Conservation (phyloP, 2,888 invertebrate genomes). For the Drosophila subquinaria region DNA sequence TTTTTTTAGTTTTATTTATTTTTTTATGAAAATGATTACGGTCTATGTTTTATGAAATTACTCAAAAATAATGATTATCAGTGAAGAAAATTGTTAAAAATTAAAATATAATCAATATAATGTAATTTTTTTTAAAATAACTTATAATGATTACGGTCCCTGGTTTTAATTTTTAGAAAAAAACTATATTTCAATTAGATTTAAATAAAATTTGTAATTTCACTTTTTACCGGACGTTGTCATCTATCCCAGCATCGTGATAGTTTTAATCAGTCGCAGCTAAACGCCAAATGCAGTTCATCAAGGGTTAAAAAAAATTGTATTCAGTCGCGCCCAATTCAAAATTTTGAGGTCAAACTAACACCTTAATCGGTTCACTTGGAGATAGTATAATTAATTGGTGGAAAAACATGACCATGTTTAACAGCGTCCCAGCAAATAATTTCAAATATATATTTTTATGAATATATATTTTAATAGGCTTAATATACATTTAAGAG, state of each 20-base stretch:
- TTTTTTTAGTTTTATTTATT: too few species aligned
- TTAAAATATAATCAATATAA: too few species aligned
- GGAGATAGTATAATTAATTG: slow-evolving; percentile 38
- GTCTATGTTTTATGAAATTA: too few species aligned
- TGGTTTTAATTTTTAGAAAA: not conserved
- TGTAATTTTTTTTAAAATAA: too few species aligned
- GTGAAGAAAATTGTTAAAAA: too few species aligned
- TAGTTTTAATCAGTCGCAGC: not conserved
- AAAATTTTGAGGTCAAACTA: slow-evolving; percentile 23
- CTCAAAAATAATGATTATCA: too few species aligned
- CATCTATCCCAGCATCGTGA: not conserved
- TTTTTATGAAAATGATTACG: too few species aligned
- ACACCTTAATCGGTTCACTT: slow-evolving; percentile 51
- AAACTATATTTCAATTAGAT: not conserved
- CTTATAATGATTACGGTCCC: too few species aligned
- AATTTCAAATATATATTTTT: slow-evolving; percentile 1
- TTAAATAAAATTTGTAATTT: not conserved
- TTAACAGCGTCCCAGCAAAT: slow-evolving; percentile 16
- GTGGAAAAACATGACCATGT: slow-evolving; percentile 28
- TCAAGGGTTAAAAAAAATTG: slow-evolving; percentile 11
- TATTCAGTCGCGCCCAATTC: slow-evolving; percentile 14
- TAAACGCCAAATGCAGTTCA: slow-evolving; percentile 11
- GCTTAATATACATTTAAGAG: slow-evolving; percentile 7
- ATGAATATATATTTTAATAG: slow-evolving; percentile 3
- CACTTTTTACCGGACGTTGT: slow-evolving; percentile 7